phyloP scores from a whole-genome alignment of 2,888 invertebrate genomes.

The Hyppa rectilinea region DNA sequence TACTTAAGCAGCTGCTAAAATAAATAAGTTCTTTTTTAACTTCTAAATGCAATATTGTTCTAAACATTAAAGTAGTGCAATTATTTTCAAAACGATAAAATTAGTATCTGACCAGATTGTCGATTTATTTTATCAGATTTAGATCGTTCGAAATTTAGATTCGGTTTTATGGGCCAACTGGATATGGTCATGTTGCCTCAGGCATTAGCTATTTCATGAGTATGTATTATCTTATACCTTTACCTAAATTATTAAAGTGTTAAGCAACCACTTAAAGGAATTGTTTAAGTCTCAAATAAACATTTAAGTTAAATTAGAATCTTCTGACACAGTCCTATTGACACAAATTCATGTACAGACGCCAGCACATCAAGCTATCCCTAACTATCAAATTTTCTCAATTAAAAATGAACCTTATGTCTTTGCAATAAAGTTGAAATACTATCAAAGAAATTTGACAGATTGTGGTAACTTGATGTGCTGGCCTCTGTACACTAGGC shows the following conservation, averaged over 20 bases:
- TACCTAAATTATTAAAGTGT: background rate
- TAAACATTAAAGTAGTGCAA: slow-evolving; percentile 9
- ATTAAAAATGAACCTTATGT: too few species aligned
- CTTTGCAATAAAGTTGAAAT: too few species aligned
- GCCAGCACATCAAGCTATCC: too few species aligned
- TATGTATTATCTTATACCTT: slow-evolving; percentile 14
- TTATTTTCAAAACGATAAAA: slow-evolving; percentile 23
- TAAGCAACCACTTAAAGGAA: slow-evolving; percentile 22
- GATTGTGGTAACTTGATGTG: too few species aligned
- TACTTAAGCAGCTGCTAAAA: background rate
- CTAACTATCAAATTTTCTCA: too few species aligned
- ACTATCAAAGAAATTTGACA: too few species aligned
- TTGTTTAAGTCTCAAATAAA: slow-evolving; percentile 15
- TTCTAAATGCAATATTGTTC: slow-evolving; percentile 3
- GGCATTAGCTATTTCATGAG: background rate
- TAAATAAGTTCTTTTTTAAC: background rate
- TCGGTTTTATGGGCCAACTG: background rate
- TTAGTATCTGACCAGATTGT: background rate
- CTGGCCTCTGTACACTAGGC: slow-evolving; percentile 11
- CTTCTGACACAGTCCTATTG: slow-evolving; percentile 44
- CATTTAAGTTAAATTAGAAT: slow-evolving; percentile 15
- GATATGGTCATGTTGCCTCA: background rate
- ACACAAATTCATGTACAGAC: slow-evolving; percentile 45
- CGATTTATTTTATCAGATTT: slow-evolving; percentile 16
- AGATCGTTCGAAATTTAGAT: slow-evolving; percentile 11